Conservation (phyloP, 2,113 vertebrate species). For the Barbus barbus region DNA sequence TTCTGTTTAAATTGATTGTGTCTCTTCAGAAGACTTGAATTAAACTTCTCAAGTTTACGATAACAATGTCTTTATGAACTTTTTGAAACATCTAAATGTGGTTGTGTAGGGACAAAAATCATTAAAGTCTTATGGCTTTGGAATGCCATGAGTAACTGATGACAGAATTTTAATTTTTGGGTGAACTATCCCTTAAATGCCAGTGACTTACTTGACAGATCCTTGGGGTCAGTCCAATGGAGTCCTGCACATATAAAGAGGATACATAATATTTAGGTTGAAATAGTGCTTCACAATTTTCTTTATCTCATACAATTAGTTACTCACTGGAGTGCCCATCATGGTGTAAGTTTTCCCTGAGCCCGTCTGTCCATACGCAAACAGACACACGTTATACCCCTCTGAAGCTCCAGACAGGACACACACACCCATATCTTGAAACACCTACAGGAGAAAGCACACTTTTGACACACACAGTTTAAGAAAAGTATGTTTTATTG, state of each 20-base stretch:
- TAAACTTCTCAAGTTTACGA: too few species aligned
- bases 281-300: background rate
- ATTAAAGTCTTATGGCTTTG: too few species aligned
- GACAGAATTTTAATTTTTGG: too few species aligned
- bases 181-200: too few species aligned
- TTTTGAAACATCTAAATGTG: too few species aligned
- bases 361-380: slow-evolving; percentile 98
- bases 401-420: slow-evolving; percentile 87
- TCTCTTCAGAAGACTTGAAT: too few species aligned
- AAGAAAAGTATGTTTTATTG: background rate
- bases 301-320: background rate
- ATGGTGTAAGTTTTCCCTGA: slow-evolving; percentile 98
- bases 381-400: slow-evolving; percentile 96
- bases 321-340: slow-evolving; percentile 94
- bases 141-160: too few species aligned
- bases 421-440: slow-evolving; percentile 91
- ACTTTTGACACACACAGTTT: background rate
- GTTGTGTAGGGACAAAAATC: too few species aligned
- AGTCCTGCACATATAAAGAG: slow-evolving; percentile 75
- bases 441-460: slow-evolving; percentile 77
- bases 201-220: slow-evolving; percentile 88
- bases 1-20: too few species aligned
- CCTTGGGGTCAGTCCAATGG: slow-evolving; percentile 90
- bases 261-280: background rate
- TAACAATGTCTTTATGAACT: too few species aligned